Percentiles rank a stretch among this genome's conserved stretches.
phyloP scores from a whole-genome alignment of 2,888 invertebrate species.

The Cataglyphis livida region DNA sequence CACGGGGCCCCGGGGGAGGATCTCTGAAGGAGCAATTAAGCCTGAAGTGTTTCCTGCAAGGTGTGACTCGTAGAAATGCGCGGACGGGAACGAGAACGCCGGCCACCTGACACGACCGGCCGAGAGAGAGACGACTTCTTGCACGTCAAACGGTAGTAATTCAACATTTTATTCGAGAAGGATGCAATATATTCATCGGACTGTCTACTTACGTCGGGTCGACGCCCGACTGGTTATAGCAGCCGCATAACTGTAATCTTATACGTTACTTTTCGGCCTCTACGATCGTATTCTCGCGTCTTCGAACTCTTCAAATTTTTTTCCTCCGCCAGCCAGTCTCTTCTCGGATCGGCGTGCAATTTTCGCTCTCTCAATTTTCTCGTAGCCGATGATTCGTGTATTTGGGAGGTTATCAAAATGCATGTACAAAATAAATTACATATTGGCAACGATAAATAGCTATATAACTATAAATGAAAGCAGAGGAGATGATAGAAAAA shows the following conservation, averaged over 20 bases:
- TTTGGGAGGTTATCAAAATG: slow-evolving; percentile 20
- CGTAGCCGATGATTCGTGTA: slow-evolving; percentile 18
- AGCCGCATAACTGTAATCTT: slow-evolving; percentile 61
- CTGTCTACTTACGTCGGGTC: slow-evolving; percentile 68
- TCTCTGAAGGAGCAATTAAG: slow-evolving; percentile 83
- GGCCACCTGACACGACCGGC: slow-evolving; percentile 82
- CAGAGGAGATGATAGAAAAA: background rate
- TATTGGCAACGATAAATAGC: background rate
- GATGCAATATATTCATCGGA: slow-evolving; percentile 81
- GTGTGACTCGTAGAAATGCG: slow-evolving; percentile 82
- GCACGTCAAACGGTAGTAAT: slow-evolving; percentile 81
- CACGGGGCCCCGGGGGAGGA: slow-evolving; percentile 72
- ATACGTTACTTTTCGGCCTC: slow-evolving; percentile 53
- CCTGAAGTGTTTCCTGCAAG: slow-evolving; percentile 85
- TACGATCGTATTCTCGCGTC: slow-evolving; percentile 26
- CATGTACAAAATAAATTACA: background rate
- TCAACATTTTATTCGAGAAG: slow-evolving; percentile 81
- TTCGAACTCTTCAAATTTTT: slow-evolving; percentile 41
- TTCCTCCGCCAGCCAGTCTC: background rate
- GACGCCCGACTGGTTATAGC: slow-evolving; percentile 57
- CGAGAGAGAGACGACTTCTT: slow-evolving; percentile 73
- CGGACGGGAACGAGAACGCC: slow-evolving; percentile 80
- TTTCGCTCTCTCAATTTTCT: slow-evolving; percentile 8
- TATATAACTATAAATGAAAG: background rate
- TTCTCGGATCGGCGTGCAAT: slow-evolving; percentile 12